Base-by-base conservation (phyloP, 2,888 invertebrate genomes). In the Dasysyrphus albostriatus region DNA sequence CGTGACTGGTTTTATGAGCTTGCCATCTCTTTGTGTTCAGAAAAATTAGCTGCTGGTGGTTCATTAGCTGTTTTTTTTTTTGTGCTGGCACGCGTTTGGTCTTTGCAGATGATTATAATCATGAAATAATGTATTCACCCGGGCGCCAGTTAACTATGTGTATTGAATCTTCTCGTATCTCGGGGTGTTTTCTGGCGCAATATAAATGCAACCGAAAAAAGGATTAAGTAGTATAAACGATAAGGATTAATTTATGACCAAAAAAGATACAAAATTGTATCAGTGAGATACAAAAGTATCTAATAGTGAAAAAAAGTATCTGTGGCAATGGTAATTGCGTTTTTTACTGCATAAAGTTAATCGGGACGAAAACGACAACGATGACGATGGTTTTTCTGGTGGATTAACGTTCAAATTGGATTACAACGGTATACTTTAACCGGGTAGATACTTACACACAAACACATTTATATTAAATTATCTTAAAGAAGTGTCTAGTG, bases 21-120 rank as follows among this genome's bases (percentile, higher is more conserved):
- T 47, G n/a, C 47, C 47, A n/a, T 19, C 42, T 16, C 44, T 34
- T 14, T n/a, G 32, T 24, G 29, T 34, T 32, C 49, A 29, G 5
- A 8, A 72, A 76, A 75, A 84, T 80, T 72, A 67, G n/a, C 3
- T 54, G 80, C 76, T 85, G 73, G 77, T 82, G 37, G 82, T 70
- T 82, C 82, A 87, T 82, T 87, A 81, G 82, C 74, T 73, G 56
- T 42, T 51, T 39, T 47, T 8, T 32, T 14, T 59, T 39, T 51
- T 80, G 78, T 39, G 4, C 42, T 81, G 87, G 83, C 87, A 87
- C 82, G 87, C 83, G 83, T 83, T 79, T 54, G 75, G 65, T 80
- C 49, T 72, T 78, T 75, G 37, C 69, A 54, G 72, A 83, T 83
- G 78, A 47, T 78, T 79, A 82, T 85, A 72, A 75, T 58, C 49